Evolutionary conservation across 2,797 vertebrate species (phyloP).

Genomic region (Alosa sapidissima): DNA sequence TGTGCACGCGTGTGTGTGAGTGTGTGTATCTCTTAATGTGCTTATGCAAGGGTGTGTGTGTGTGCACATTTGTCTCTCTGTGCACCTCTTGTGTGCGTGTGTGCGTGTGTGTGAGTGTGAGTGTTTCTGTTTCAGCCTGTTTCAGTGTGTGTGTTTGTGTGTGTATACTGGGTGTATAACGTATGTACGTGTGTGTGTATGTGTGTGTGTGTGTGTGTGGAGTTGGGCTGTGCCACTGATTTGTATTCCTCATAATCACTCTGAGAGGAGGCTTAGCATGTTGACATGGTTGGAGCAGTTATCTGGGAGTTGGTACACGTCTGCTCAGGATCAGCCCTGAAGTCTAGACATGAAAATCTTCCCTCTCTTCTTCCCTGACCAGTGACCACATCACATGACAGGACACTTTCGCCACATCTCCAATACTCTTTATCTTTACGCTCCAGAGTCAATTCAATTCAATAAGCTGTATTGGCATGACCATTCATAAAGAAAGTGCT

Average conservation of each 20-base stretch:
- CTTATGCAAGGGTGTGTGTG: background rate
- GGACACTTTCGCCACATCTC: background rate
- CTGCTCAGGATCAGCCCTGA: background rate
- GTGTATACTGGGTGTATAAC: background rate
- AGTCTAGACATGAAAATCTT: background rate
- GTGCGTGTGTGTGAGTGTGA: background rate
- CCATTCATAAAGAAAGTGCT: too few species aligned
- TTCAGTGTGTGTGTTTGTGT: background rate
- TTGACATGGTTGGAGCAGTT: background rate
- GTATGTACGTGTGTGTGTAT: background rate
- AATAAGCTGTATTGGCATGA: too few species aligned
- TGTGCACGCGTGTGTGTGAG: background rate
- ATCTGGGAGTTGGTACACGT: background rate
- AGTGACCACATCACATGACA: too few species aligned
- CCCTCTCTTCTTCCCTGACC: background rate
- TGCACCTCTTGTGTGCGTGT: background rate
- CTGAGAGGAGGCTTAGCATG: background rate
- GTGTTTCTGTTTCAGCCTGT: too few species aligned
- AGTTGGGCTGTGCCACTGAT: background rate
- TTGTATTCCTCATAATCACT: constrained; percentile 8
- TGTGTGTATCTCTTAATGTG: background rate
- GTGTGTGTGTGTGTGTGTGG: background rate
- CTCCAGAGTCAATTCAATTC: too few species aligned
- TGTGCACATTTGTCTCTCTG: background rate
- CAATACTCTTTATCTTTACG: too few species aligned